Percentiles rank a stretch among this genome's conserved stretches.
Evolutionary conservation across 2,797 vertebrate genomes (phyloP).

Genomic region (Poeciliopsis turneri): DNA sequence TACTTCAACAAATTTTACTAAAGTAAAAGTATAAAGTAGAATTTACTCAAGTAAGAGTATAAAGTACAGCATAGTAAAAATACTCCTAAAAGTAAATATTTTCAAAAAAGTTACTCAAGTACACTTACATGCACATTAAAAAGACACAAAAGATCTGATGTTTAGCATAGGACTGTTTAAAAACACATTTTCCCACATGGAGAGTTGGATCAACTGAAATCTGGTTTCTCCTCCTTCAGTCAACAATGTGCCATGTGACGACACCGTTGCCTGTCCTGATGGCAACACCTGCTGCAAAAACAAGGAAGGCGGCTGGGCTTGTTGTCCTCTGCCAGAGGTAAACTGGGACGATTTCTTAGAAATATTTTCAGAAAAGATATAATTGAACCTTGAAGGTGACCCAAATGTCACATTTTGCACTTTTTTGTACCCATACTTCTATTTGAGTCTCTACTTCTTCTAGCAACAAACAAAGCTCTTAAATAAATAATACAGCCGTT

Average conservation of each 20-base stretch:
- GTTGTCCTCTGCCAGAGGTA: conserved; percentile 3
- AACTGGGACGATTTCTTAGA: background rate
- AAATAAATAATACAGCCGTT: no score
- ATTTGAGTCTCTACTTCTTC: no score
- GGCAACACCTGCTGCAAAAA: conserved; percentile 21
- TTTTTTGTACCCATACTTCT: no score
- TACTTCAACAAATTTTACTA: background rate
- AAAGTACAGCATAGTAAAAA: no score
- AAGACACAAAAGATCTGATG: no score
- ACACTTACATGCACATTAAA: no score
- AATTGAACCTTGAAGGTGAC: background rate
- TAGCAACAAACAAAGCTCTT: no score
- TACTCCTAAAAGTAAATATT: no score
- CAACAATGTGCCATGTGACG: conserved; percentile 43
- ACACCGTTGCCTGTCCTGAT: background rate
- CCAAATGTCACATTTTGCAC: no score
- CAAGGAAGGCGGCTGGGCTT: background rate
- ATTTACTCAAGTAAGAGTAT: no score
- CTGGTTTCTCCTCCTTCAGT: conserved; percentile 27
- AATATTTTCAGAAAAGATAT: background rate
- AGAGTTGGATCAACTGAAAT: background rate
- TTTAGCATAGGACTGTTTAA: background rate
- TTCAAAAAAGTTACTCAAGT: no score
- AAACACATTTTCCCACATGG: background rate
- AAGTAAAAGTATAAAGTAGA: no score